Evolutionary conservation across 2,113 vertebrate genomes (phyloP).

Genomic region (Oreochromis aureus): DNA sequence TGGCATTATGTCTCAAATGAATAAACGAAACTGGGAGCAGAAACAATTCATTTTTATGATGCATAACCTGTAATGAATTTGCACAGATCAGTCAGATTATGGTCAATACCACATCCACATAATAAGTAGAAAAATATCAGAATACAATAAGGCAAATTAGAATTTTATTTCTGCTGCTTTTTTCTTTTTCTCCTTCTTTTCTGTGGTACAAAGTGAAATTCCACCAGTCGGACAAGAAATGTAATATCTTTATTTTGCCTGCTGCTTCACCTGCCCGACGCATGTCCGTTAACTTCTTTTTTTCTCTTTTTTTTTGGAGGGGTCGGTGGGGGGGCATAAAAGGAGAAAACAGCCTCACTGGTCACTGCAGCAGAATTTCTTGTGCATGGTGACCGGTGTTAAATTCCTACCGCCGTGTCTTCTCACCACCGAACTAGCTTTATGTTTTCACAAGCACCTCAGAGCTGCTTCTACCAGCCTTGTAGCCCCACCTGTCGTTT

Average conservation of each 20-base stretch:
- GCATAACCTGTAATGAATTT: not conserved
- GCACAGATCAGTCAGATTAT: not conserved
- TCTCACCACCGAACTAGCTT: conserved; percentile 5
- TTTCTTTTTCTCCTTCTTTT: not conserved
- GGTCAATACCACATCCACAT: not conserved
- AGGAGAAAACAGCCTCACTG: not conserved
- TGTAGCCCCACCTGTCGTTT: conserved; percentile 59
- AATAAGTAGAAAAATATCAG: not conserved
- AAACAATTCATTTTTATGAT: not conserved
- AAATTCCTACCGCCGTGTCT: not conserved
- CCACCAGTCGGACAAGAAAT: not conserved
- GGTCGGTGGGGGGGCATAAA: not conserved
- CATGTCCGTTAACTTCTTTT: not conserved
- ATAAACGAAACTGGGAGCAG: not conserved
- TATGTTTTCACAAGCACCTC: conserved; percentile 21
- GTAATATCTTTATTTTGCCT: not conserved
- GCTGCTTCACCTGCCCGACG: not conserved
- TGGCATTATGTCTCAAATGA: not conserved
- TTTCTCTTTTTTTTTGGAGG: not conserved
- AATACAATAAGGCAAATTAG: not conserved
- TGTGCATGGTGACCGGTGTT: not conserved
- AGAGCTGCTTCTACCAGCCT: conserved; percentile 14
- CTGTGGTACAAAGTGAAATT: not conserved
- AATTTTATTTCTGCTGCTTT: not conserved
- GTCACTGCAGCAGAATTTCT: not conserved